Percentiles rank a stretch among this genome's conserved stretches.
Conservation (phyloP, 2,113 vertebrate genomes). For the Nothobranchius furzeri region DNA sequence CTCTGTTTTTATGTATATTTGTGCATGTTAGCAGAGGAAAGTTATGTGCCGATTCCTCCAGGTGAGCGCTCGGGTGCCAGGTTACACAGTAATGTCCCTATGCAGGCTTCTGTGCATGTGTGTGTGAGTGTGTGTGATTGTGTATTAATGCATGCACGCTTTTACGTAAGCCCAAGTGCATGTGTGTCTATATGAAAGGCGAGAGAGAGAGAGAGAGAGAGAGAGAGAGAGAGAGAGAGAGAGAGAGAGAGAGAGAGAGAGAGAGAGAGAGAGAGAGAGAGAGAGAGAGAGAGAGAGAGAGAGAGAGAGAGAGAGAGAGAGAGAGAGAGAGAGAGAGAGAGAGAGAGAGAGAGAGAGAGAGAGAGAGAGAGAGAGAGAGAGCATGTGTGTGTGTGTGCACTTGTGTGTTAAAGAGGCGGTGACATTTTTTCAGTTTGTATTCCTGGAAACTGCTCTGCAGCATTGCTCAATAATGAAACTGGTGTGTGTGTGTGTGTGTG, state of each 20-base stretch:
- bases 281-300: background rate
- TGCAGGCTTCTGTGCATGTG: conserved; percentile 34
- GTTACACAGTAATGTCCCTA: conserved; percentile 62
- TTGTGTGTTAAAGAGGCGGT: conserved; percentile 62
- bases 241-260: background rate
- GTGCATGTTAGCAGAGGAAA: conserved; percentile 38
- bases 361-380: background rate
- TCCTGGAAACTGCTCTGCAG: conserved; percentile 80
- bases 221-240: background rate
- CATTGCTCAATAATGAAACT: conserved; percentile 79
- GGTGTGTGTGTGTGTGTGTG: conserved; percentile 46
- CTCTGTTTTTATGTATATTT: conserved; percentile 16
- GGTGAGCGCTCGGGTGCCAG: conserved; percentile 68
- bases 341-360: background rate
- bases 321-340: background rate
- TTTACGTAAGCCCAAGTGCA: conserved; percentile 59
- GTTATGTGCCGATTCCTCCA: conserved; percentile 58
- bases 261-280: background rate
- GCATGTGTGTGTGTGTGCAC: background rate
- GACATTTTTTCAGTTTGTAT: conserved; percentile 75
- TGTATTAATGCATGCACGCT: conserved; percentile 35
- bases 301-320: background rate
- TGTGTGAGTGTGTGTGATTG: conserved; percentile 18
- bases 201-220: background rate
- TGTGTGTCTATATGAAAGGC: conserved; percentile 50